A percentile compares a stretch with the other conserved stretches of the same genome.
Evolutionary conservation across 2,888 invertebrate genomes (phyloP).

Genomic region (Ochropleura leucogaster): DNA sequence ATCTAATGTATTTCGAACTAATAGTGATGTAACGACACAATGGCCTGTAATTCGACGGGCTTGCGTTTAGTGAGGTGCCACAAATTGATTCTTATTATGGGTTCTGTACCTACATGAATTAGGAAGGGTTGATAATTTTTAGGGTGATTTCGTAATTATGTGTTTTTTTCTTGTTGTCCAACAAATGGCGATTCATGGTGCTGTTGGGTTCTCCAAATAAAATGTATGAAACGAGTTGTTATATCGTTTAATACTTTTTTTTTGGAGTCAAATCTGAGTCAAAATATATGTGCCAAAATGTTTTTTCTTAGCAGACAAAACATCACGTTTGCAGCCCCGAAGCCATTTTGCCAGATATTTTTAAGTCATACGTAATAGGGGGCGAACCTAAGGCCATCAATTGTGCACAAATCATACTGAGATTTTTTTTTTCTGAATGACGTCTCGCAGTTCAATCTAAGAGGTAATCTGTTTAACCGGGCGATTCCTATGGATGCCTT

Average conservation of each 20-base stretch:
- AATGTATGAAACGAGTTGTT: neutral
- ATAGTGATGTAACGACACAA: conserved; percentile 71
- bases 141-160: conserved; percentile 62
- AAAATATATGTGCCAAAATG: neutral
- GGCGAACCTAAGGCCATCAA: no score
- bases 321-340: no score
- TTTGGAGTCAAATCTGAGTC: neutral
- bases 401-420: no score
- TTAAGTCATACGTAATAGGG: no score
- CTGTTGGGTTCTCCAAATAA: conserved; percentile 15
- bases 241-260: no score
- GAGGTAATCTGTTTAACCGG: no score
- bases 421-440: no score
- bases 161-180: conserved; percentile 37
- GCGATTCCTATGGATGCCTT: no score
- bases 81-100: conserved; percentile 88
- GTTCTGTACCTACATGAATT: conserved; percentile 68
- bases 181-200: conserved; percentile 45
- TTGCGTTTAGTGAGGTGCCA: conserved; percentile 80
- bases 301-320: neutral
- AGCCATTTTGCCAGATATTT: no score
- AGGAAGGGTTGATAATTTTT: conserved; percentile 71
- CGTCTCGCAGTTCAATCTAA: no score
- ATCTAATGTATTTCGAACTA: conserved; percentile 53
- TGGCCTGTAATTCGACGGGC: conserved; percentile 77